Conservation (phyloP, 2,797 vertebrate genomes). For the Podargus strigoides region DNA sequence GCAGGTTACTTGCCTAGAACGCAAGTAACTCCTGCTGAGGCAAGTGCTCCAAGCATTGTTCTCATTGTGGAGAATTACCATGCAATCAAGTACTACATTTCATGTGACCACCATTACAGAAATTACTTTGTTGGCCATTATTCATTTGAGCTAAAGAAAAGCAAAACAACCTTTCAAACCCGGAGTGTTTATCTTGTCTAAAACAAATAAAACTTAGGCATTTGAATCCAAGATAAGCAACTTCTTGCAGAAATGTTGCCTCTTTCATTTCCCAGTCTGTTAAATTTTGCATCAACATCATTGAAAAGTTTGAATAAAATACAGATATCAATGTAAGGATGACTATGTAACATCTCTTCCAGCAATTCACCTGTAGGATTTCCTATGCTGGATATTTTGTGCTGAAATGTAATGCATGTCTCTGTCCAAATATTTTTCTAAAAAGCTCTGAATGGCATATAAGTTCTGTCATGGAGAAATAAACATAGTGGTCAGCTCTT, state of each 20-base stretch:
- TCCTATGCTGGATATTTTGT: neutral
- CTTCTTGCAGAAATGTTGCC: neutral
- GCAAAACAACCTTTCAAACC: neutral
- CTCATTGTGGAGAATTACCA: neutral
- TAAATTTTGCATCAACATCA: neutral
- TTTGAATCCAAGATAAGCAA: neutral
- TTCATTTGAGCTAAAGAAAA: neutral
- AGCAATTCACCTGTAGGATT: neutral
- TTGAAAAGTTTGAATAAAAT: neutral
- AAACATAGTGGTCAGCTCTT: neutral
- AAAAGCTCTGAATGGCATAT: neutral
- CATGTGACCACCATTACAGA: neutral
- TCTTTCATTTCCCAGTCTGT: neutral
- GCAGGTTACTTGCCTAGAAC: neutral
- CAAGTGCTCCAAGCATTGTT: neutral
- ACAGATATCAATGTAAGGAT: neutral
- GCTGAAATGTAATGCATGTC: neutral
- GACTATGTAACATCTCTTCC: neutral
- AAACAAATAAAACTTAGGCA: neutral
- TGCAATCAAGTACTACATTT: neutral
- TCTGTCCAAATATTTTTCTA: neutral
- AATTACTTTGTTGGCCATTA: neutral
- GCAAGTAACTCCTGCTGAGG: neutral
- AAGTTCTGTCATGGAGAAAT: neutral
- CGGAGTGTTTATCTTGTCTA: neutral